Evolutionary conservation across 2,113 vertebrate species (phyloP).

Genomic region (Hippocampus comes): DNA sequence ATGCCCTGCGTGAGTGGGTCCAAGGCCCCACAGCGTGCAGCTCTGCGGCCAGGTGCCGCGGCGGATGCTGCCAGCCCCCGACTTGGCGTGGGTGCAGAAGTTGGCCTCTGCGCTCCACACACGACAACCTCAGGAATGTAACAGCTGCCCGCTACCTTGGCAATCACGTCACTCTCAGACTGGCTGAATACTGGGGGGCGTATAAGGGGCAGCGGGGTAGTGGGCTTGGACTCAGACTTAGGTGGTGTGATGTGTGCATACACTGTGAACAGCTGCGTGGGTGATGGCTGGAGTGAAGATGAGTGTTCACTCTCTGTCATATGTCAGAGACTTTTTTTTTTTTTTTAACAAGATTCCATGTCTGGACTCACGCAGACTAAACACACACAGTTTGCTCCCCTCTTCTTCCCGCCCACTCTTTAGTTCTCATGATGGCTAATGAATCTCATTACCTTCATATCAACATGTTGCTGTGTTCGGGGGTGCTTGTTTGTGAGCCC

Average conservation of each 20-base stretch:
- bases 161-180: slow-evolving; percentile 67
- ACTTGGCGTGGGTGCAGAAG: slow-evolving; percentile 43
- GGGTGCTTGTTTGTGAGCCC: slow-evolving; percentile 56
- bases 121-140: slow-evolving; percentile 71
- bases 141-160: slow-evolving; percentile 67
- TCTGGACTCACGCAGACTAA: slow-evolving; percentile 54
- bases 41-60: slow-evolving; percentile 49
- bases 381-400: slow-evolving; percentile 35
- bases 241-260: slow-evolving; percentile 26
- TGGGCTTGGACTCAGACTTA: slow-evolving; percentile 39
- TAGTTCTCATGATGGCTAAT: slow-evolving; percentile 67
- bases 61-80: slow-evolving; percentile 48
- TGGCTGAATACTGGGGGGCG: slow-evolving; percentile 39
- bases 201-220: not conserved
- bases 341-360: slow-evolving; percentile 51
- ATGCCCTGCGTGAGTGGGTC: slow-evolving; percentile 51
- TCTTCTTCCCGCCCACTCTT: slow-evolving; percentile 52
- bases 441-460: slow-evolving; percentile 65
- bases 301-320: slow-evolving; percentile 60
- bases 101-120: slow-evolving; percentile 48
- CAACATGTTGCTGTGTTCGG: slow-evolving; percentile 54
- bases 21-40: slow-evolving; percentile 32
- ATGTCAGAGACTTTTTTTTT: slow-evolving; percentile 41
- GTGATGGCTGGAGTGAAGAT: slow-evolving; percentile 51
- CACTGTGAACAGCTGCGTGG: slow-evolving; percentile 57